Base-by-base conservation (phyloP, 2,797 vertebrate genomes). In the Gobio occitaniae region DNA sequence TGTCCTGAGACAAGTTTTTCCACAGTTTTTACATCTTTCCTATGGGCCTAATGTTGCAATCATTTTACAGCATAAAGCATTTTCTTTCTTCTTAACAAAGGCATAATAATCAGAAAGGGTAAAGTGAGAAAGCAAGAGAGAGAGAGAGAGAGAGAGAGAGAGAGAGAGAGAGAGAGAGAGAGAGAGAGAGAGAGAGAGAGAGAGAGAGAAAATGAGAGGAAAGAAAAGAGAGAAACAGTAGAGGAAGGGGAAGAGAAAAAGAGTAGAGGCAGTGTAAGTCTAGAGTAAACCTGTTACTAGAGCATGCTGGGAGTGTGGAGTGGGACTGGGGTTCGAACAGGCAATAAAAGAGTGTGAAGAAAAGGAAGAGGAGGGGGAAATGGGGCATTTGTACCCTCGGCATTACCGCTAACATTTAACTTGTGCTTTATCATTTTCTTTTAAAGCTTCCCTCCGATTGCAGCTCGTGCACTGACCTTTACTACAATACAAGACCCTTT, bases 281-380 rank as follows among this genome's bases (percentile, higher is more conserved):
- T 93, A 91, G 91, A 96, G 95, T 96, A 96, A 95, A 95, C 96
- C 95, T 96, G 95, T 96, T 96, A 96, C 95, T 96, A 96, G 96
- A 96, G 96, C 98, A 99, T 98, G 97, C 98, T 98, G 96, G 96
- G 97, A 52, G 56, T 29, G 56, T 74, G 69, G 32, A 66, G 95
- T 95, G 93, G 96, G 95, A 95, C 95, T 95, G 94, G 95, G 96
- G 95, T 95, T 96, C 94, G 95, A 95, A 97, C 97, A 98, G 95
- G 97, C 96, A 97, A 96, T 96, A 96, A 96, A 96, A 96, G 91
- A 94, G 88, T 96, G 93, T 95, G 93, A 94, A 95, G 93, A 94
- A 94, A 94, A 95, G 92, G 90, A 95, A 94, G 75, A 79, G 68
- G 75, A 80, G 66, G 69, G 75, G 87, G 68, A 38, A 84, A 85